Evolutionary conservation across 2,888 invertebrate species (phyloP), one percentile per base, ranked within the genome.

Genomic region (Melieria crassipennis): DNA sequence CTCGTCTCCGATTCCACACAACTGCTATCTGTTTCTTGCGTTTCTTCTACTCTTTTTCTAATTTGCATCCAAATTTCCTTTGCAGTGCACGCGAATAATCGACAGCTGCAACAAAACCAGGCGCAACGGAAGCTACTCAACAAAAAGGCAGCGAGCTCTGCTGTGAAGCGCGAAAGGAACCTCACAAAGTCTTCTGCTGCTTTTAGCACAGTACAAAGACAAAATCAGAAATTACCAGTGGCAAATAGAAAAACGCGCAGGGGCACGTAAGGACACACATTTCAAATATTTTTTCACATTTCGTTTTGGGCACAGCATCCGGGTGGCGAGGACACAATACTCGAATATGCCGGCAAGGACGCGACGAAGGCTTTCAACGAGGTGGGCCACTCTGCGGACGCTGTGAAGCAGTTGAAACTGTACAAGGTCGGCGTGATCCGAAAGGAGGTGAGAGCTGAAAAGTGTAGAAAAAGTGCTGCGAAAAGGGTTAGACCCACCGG

Each of bases 301-400:
- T 16, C 16, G 30, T 30, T 30, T 64, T 52, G 13, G 13, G 67
- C 71, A 57, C 84, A 92, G 91, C 93, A 94, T 86, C 93, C 93
- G 0, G 93, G 92, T 0, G 93, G 93, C 0, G 81, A 82, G 0
- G 91, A 92, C 43, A 75, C 90, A 11, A 87, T 93, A 52, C 78
- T 86, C 16, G 93, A 92, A 77, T 90, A 88, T 67, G 92, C 91
- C 0, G 93, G 94, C 7, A 89, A 87, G 77, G 92, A 93, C 82
- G 89, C 89, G 4, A 92, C 92, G 0, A 88, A 87, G 74, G 91
- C 88, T 0, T 93, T 92, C 83, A 89, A 92, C 46, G 89, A 91
- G 50, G 89, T 88, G 0, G 93, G 92, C 0, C 94, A 94, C 86
- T 91, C 92, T 0, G 80, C 88, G 0, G 92, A 92, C 80, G 93